Evolutionary conservation across 2,797 vertebrate species (phyloP).

Genomic region (Lepus townsendii): DNA sequence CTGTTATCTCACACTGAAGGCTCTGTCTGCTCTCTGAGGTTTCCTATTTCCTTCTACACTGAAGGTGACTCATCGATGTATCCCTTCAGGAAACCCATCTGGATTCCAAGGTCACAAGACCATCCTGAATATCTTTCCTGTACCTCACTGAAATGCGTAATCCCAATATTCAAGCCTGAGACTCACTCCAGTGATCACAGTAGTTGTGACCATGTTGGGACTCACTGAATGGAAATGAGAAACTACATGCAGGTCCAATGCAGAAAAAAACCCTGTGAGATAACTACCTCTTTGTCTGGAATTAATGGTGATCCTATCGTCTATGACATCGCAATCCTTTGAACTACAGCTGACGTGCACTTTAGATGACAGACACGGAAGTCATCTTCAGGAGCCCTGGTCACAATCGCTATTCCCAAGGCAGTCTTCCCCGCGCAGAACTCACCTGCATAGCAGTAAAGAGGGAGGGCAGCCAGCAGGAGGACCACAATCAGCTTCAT

Average conservation of each 20-base stretch:
- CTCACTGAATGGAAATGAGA: too few relatives aligned
- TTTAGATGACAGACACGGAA: background rate
- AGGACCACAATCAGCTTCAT: constrained; percentile 53
- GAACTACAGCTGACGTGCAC: background rate
- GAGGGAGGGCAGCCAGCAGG: background rate
- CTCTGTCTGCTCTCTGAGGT: too few relatives aligned
- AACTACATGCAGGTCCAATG: background rate
- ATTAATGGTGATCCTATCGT: too few relatives aligned
- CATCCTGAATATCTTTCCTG: background rate
- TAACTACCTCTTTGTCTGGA: background rate
- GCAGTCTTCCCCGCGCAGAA: background rate
- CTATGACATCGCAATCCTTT: background rate
- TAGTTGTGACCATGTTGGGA: background rate
- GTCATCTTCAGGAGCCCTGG: background rate
- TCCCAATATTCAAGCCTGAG: background rate
- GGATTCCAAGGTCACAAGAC: too few relatives aligned
- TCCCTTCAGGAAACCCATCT: background rate
- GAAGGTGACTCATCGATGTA: background rate
- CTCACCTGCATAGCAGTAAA: constrained; percentile 46
- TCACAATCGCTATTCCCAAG: too few relatives aligned
- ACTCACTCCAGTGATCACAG: too few relatives aligned
- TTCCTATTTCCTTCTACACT: background rate
- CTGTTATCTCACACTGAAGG: background rate
- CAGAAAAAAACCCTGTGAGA: background rate
- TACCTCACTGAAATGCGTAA: background rate